Evolutionary conservation across 2,888 invertebrate genomes (phyloP).

Genomic region (Orchesellides sinensis): DNA sequence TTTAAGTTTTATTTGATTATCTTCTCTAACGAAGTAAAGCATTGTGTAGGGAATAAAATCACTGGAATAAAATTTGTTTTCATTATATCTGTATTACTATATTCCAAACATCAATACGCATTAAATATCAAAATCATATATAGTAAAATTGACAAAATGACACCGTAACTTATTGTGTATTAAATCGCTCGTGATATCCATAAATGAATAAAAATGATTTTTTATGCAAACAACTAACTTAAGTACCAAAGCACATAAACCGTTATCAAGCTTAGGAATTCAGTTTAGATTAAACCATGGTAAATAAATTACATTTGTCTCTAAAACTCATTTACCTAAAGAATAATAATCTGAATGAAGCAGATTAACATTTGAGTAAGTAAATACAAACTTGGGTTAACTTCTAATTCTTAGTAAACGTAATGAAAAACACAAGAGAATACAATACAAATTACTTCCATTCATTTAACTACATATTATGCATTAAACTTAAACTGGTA

Average conservation of each 20-base stretch:
- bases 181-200: not conserved
- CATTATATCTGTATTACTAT: too few relatives aligned
- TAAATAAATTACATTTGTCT: not conserved
- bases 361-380: too few relatives aligned
- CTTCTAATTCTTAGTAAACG: not conserved
- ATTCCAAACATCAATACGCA: too few relatives aligned
- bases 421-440: not conserved
- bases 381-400: too few relatives aligned
- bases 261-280: not conserved
- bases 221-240: not conserved
- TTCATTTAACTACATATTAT: too few relatives aligned
- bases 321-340: not conserved
- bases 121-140: not conserved
- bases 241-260: not conserved
- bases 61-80: slow-evolving; percentile 9
- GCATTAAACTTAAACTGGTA: too few relatives aligned
- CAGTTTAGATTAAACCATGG: not conserved
- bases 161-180: not conserved
- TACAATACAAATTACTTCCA: not conserved
- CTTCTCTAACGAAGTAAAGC: not conserved
- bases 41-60: too few relatives aligned
- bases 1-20: not conserved
- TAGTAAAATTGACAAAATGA: not conserved
- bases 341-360: not conserved
- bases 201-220: not conserved